Conservation (phyloP, 2,888 invertebrate species). For the Caenorhabditis panamensis region DNA sequence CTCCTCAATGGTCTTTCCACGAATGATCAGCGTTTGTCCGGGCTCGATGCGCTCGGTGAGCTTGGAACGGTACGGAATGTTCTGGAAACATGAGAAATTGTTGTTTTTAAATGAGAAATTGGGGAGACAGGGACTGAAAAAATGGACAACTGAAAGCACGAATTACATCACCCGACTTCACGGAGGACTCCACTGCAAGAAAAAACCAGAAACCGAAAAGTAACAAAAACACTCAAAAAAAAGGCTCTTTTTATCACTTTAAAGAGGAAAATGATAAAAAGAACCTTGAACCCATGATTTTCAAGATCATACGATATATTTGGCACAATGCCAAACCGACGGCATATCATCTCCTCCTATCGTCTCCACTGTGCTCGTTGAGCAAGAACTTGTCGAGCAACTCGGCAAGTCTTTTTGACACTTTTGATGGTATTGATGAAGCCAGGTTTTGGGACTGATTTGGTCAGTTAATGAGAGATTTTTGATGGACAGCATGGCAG, state of each 20-base stretch:
- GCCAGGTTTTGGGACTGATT: constrained; percentile 52
- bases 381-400: constrained; percentile 25
- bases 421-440: constrained; percentile 50
- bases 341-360: constrained; percentile 63
- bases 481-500: constrained; percentile 52
- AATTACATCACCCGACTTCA: too few relatives aligned
- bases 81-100: constrained; percentile 63
- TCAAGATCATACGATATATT: constrained; percentile 69
- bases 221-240: too few relatives aligned
- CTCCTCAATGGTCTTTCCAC: constrained; percentile 72
- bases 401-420: constrained; percentile 44
- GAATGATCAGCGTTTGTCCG: constrained; percentile 75
- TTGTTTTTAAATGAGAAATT: background rate
- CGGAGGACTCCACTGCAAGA: too few relatives aligned
- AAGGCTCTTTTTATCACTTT: too few relatives aligned
- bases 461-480: constrained; percentile 47
- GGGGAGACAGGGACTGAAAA: background rate
- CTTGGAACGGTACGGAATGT: constrained; percentile 75
- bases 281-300: too few relatives aligned
- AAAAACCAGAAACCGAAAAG: too few relatives aligned
- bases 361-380: constrained; percentile 32
- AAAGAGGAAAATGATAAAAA: too few relatives aligned
- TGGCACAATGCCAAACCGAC: constrained; percentile 73
- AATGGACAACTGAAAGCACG: too few relatives aligned
- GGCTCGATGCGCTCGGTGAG: constrained; percentile 76